Base-by-base conservation (phyloP, 2,797 vertebrate genomes). In the Synanceia verrucosa region DNA sequence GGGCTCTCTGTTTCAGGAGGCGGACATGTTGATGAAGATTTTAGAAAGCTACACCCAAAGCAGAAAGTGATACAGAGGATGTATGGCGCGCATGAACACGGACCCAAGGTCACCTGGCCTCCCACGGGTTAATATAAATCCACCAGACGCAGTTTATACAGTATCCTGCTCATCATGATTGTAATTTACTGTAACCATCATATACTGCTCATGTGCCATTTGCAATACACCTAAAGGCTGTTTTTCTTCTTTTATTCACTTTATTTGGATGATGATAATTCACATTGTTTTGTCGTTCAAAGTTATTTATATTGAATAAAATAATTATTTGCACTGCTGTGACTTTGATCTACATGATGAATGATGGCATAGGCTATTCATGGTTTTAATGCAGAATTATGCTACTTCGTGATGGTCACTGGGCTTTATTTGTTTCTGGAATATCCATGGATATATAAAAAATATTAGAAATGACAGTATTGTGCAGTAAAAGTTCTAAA, bases 1-100 rank as follows among this genome's bases (percentile, higher is more conserved):
- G 7, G 3, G 23, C 21, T 75, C 10, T 83, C 26, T 83, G 33
- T 93, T 93, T 34, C 87, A 95, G 94, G 94, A 93, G 61, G 76
- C 74, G 31, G 89, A 90, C 60, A 77, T 93, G 84, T 74, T 95
- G 84, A 89, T 89, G 92, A 93, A 93, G 88, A 91, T 94, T 85
- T 87, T 95, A 85, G 84, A 89, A 80, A 93, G 70, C 80, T 94
- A 94, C 90, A 80, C 93, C 72, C 88, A 88, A 76, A 92, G 72
- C 74, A 90, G 74, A 88, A 94, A 93, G 79, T 94, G 90, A 93
- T 31, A 39, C 52, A 65, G 57, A 73, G 10, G 65, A 31, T 39
- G 50, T 39, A 18, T 65, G 67, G 37, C 44, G 16, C 29, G 62
- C 79, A 69, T 73, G 52, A 48, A 75, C 62, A 69, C 36, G 47